These are phyloP conservation scores for Cynocephalus volans DNA, from an alignment of 2,113 vertebrate genomes.

Conservation along the genomic window DNA sequence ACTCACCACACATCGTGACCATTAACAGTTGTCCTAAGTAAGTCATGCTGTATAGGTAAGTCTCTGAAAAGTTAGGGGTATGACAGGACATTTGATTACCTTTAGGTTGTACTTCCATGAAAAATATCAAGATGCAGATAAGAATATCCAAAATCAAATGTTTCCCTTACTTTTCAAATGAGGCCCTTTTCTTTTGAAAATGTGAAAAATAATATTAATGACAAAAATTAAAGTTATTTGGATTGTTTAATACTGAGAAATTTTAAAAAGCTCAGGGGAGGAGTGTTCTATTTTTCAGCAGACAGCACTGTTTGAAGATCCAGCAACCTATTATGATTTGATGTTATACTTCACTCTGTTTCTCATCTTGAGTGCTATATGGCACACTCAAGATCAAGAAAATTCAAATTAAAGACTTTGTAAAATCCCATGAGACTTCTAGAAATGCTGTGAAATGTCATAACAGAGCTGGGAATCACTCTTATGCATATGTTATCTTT, in stretches of 20 bases:
- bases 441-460: conserved; percentile 34
- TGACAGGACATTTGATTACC: neutral
- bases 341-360: neutral
- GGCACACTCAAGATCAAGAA: conserved; percentile 16
- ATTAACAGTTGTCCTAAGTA: neutral
- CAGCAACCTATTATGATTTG: neutral
- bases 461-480: conserved; percentile 18
- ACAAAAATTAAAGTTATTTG: conserved; percentile 33
- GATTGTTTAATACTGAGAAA: conserved; percentile 50
- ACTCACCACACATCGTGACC: neutral
- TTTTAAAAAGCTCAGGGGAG: neutral
- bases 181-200: conserved; percentile 46
- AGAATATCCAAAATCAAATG: neutral
- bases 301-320: neutral
- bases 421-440: conserved; percentile 25
- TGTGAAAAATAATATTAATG: neutral
- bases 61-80: neutral
- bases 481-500: neutral
- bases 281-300: conserved; percentile 23
- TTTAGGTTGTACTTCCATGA: neutral
- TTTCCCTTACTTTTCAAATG: conserved; percentile 51
- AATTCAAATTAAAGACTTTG: conserved; percentile 44
- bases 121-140: conserved; percentile 47
- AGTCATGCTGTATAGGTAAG: neutral
- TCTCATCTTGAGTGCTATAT: neutral